Evolutionary conservation across 2,113 vertebrate species (phyloP).

Genomic region (Mus spicilegus): DNA sequence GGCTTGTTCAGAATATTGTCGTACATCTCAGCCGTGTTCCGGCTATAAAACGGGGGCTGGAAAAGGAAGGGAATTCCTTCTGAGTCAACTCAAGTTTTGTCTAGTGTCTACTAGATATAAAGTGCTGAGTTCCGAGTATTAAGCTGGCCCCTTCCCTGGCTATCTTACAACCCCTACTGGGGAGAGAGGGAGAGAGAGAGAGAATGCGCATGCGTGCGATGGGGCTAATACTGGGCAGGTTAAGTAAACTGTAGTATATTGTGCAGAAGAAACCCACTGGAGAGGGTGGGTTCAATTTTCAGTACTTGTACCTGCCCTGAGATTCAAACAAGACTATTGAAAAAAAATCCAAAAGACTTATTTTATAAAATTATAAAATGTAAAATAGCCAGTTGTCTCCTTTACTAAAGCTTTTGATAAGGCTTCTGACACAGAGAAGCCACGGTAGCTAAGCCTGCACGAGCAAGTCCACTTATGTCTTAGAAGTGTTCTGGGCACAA

Average conservation of each 20-base stretch:
- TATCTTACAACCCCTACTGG: background rate
- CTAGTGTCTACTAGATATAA: background rate
- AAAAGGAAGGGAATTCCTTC: background rate
- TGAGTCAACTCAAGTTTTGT: background rate
- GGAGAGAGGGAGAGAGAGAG: too few species aligned
- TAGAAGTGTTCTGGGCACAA: background rate
- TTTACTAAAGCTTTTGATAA: background rate
- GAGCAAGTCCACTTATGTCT: background rate
- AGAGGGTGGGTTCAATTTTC: background rate
- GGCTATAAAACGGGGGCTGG: constrained; percentile 98
- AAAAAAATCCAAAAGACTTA: background rate
- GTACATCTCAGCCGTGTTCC: constrained; percentile 99
- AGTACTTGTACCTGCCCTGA: too few species aligned
- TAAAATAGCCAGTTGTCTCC: background rate
- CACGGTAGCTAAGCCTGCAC: background rate
- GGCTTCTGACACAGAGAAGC: background rate
- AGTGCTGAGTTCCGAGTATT: background rate
- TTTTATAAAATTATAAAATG: background rate
- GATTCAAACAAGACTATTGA: background rate
- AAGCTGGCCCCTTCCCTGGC: background rate
- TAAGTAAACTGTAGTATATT: background rate
- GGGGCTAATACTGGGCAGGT: background rate
- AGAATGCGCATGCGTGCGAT: background rate
- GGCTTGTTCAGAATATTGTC: constrained; percentile 99
- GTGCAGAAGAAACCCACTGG: constrained; percentile 2